These are phyloP conservation scores for Bugula neritina DNA, from an alignment of 2,888 invertebrate genomes.

Conservation along the genomic window DNA sequence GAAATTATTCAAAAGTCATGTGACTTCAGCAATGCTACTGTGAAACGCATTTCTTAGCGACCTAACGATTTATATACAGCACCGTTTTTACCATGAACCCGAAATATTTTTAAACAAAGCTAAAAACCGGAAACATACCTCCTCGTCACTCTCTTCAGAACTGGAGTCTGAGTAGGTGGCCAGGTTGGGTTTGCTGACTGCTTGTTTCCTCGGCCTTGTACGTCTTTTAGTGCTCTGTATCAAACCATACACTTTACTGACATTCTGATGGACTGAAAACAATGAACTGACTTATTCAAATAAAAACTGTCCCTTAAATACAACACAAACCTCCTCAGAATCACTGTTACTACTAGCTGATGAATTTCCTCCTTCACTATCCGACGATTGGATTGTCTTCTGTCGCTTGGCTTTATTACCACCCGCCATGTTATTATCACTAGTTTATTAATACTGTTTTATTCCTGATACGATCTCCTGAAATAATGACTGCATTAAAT, in stretches of 20 bases:
- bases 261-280: not conserved
- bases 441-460: not conserved
- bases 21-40: no score
- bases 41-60: no score
- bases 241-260: not conserved
- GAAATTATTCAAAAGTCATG: no score
- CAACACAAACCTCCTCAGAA: constrained; percentile 6
- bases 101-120: no score
- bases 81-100: no score
- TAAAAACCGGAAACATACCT: constrained; percentile 39
- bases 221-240: constrained; percentile 11
- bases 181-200: constrained; percentile 18
- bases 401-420: constrained; percentile 6
- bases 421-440: constrained; percentile 9
- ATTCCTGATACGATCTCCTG: no score
- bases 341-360: constrained; percentile 9
- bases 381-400: constrained; percentile 4
- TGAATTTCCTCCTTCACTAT: not conserved
- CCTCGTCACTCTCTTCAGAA: constrained; percentile 50
- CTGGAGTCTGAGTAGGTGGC: constrained; percentile 43
- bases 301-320: no score
- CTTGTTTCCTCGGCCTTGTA: constrained; percentile 14
- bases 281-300: no score
- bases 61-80: no score
- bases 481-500: no score